Conservation (phyloP, 1,140 invertebrate genomes). For the Papilio dardanus region DNA sequence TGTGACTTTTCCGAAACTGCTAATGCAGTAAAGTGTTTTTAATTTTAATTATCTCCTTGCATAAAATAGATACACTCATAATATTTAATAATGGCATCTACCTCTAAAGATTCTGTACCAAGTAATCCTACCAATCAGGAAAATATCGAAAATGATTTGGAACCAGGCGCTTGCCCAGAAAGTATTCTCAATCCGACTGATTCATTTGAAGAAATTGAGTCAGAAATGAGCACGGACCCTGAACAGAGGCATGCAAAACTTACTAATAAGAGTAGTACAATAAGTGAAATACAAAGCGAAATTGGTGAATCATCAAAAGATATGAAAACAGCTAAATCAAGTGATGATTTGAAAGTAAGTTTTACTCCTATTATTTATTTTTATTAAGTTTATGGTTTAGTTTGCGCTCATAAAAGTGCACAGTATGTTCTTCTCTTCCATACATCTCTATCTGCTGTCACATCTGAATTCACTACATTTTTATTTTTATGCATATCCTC, state of each 20-base stretch:
- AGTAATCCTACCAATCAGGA: slow-evolving; percentile 42
- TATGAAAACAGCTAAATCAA: slow-evolving; percentile 65
- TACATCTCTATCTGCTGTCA: too few species aligned
- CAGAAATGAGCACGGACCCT: slow-evolving; percentile 85
- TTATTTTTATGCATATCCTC: too few species aligned
- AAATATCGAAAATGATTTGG: slow-evolving; percentile 55
- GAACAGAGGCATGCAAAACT: slow-evolving; percentile 79
- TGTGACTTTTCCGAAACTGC: slow-evolving; percentile 27
- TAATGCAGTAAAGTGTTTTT: slow-evolving; percentile 37
- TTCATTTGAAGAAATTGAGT: slow-evolving; percentile 87
- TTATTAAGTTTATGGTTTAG: too few species aligned
- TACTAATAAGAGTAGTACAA: slow-evolving; percentile 77
- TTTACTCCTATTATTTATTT: slow-evolving; percentile 51
- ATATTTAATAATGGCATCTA: slow-evolving; percentile 61
- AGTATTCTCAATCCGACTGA: slow-evolving; percentile 87
- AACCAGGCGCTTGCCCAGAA: slow-evolving; percentile 79
- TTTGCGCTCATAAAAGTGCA: too few species aligned
- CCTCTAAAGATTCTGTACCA: slow-evolving; percentile 62
- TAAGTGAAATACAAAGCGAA: slow-evolving; percentile 83
- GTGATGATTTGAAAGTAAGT: slow-evolving; percentile 73
- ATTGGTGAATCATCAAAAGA: slow-evolving; percentile 70
- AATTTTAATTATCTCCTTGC: slow-evolving; percentile 26
- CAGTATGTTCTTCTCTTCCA: too few species aligned
- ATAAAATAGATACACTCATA: slow-evolving; percentile 25
- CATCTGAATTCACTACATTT: too few species aligned